phyloP scores from a whole-genome alignment of 2,888 invertebrate species.

The Mylabris sibirica region DNA sequence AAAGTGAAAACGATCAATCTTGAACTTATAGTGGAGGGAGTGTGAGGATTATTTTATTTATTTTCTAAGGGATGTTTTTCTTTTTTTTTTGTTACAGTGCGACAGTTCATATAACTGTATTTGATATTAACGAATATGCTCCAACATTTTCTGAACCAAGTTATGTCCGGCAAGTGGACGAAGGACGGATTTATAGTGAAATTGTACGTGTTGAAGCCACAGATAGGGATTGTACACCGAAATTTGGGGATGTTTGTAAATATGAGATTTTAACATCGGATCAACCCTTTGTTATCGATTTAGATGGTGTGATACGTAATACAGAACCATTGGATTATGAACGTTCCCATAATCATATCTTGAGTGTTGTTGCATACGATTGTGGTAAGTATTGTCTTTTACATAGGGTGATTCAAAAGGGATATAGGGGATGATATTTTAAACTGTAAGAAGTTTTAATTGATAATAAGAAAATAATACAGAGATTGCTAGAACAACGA shows the following conservation, averaged over 20 bases:
- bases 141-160: slow-evolving; percentile 91
- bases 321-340: slow-evolving; percentile 93
- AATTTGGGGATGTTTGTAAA: slow-evolving; percentile 95
- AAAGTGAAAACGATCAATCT: slow-evolving; percentile 5
- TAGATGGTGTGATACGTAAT: slow-evolving; percentile 90
- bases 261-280: slow-evolving; percentile 94
- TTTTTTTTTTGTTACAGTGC: slow-evolving; percentile 67
- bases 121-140: slow-evolving; percentile 95
- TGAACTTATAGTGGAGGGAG: background rate
- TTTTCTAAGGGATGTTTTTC: background rate
- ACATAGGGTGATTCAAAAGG: no score
- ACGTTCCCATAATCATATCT: slow-evolving; percentile 92
- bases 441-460: background rate
- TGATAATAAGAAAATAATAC: no score
- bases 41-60: no score
- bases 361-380: slow-evolving; percentile 96
- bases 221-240: slow-evolving; percentile 94
- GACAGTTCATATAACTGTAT: slow-evolving; percentile 92
- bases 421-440: no score
- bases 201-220: slow-evolving; percentile 90
- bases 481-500: no score
- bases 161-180: slow-evolving; percentile 90
- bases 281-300: slow-evolving; percentile 89
- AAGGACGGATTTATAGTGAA: slow-evolving; percentile 88
- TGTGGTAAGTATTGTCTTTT: slow-evolving; percentile 72